Base-by-base conservation (phyloP, 2,797 vertebrate genomes). In the Gephyroberyx darwinii region DNA sequence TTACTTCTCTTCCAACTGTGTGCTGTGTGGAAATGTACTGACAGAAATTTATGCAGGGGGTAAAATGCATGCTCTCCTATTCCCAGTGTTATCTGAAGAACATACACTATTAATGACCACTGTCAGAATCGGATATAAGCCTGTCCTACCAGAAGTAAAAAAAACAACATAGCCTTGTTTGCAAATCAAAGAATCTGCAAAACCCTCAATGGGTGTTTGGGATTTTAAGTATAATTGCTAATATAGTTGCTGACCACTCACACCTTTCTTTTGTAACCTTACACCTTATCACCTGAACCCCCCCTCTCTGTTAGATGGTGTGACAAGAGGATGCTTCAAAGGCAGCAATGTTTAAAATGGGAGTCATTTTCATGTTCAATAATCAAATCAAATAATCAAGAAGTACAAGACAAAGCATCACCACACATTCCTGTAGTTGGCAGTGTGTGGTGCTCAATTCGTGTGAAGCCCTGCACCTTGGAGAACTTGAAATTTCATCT, bases 401-500 rank as follows among this genome's bases (percentile, higher is more conserved):
- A 65, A 71, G 67, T 83, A 69, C 79, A 80, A 89, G 87, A 85
- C 52, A 26, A 60, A 65, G 65, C 64, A 67, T 83, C 81, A 71
- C 30, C 57, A 55, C 50, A 80, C 66, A 31, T 59, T 81, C 61
- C 74, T 57, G 1, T 65, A 76, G 83, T 82, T 66, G 30, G 71
- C 30, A 65, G 80, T 81, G 75, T 65, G 82, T 70, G 72, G 26
- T 69, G 41, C 68, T 85, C 30, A 72, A 61, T 77, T 86, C 62
- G 33, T 86, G 81, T 73, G 56, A 87, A 73, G 63, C 52, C 60
- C 30, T 26, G 53, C 77, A 80, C 84, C 86, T 82, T 39, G 57
- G 56, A 83, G 82, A 84, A 37, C 26, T 82, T 43, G n/a, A 81
- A 74, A 77, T 72, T 83, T 83, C 66, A 81, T 85, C 57, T 81